These are phyloP conservation scores for Urocynchramus pylzowi DNA, from an alignment of 2,113 vertebrate species.

Conservation along the genomic window DNA sequence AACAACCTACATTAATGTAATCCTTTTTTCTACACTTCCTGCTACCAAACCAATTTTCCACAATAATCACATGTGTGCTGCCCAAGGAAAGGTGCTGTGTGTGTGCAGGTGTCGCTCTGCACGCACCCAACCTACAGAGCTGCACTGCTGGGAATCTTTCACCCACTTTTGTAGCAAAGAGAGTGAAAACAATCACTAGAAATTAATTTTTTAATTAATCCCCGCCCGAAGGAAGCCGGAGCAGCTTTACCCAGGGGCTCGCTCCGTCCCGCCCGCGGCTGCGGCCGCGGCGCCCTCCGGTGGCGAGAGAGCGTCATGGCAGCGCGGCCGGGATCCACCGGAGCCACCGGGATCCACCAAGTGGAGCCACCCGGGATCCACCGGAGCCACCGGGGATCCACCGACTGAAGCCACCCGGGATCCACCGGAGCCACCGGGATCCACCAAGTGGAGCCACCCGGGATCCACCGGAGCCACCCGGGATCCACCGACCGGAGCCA, in stretches of 20 bases:
- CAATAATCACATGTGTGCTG: fast-evolving
- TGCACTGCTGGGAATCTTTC: background rate
- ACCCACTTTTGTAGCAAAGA: background rate
- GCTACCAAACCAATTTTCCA: background rate
- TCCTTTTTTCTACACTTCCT: background rate
- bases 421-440: background rate
- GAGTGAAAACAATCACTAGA: background rate
- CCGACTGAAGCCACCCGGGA: fast-evolving
- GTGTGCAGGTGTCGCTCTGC: background rate
- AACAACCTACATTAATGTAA: background rate
- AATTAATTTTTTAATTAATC: background rate
- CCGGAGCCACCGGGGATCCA: background rate
- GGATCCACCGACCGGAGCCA: background rate
- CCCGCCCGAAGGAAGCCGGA: background rate
- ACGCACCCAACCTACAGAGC: background rate
- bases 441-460: background rate
- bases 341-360: background rate
- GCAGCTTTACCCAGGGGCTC: background rate
- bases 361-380: background rate
- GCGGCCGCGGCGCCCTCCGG: background rate
- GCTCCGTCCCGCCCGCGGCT: background rate
- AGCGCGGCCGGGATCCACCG: background rate
- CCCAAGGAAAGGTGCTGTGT: background rate
- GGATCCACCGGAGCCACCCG: background rate
- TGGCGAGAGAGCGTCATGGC: background rate